These are phyloP conservation scores for Lumbricus terrestris DNA, from an alignment of 2,888 invertebrate species.

Conservation along the genomic window DNA sequence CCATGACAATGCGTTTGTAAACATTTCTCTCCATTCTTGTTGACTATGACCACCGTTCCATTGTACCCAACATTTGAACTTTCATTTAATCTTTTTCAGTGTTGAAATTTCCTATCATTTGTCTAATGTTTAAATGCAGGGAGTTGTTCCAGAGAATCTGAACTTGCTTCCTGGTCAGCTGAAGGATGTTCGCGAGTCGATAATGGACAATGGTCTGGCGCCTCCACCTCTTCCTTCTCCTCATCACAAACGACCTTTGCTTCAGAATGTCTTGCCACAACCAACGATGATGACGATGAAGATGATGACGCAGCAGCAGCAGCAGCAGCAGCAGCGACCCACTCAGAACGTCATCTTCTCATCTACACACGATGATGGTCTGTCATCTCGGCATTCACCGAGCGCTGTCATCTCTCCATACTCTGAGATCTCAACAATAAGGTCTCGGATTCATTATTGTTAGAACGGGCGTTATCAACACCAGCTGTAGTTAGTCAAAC, in stretches of 20 bases:
- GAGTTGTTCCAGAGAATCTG: constrained; percentile 37
- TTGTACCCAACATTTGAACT: no score
- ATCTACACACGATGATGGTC: no score
- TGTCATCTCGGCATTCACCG: no score
- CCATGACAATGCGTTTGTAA: neutral
- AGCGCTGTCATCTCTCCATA: neutral
- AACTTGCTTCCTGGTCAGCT: constrained; percentile 39
- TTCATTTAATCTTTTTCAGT: no score
- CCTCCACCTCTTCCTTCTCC: constrained; percentile 37
- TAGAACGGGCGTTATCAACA: neutral
- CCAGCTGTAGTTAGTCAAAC: neutral
- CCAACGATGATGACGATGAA: no score
- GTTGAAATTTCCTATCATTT: neutral
- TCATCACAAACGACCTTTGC: neutral
- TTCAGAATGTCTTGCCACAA: neutral
- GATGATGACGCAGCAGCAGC: neutral
- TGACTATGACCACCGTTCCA: neutral
- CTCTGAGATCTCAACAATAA: neutral
- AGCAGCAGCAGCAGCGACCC: no score
- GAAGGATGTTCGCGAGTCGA: constrained; percentile 37
- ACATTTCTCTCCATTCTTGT: neutral
- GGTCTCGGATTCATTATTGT: neutral
- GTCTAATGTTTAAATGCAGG: constrained; percentile 29
- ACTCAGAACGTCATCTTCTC: neutral
- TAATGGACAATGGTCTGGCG: constrained; percentile 32